phyloP scores from a whole-genome alignment of 2,888 invertebrate species.

The Torymus texanus region DNA sequence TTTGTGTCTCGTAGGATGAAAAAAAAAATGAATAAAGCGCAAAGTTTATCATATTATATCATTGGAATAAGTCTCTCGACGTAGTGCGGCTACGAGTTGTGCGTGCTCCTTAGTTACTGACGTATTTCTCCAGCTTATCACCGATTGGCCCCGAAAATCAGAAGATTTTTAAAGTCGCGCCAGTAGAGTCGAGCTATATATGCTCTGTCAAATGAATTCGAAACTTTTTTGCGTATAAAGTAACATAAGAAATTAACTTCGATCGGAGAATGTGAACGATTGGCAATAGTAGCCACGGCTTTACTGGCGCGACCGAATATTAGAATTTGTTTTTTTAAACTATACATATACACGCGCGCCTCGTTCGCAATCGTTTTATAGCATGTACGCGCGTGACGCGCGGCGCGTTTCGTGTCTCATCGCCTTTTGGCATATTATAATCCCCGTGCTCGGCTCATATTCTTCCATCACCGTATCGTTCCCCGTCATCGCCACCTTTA shows the following conservation, averaged over 20 bases:
- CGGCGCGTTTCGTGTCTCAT: constrained; percentile 6
- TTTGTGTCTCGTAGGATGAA: neutral
- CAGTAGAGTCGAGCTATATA: constrained; percentile 40
- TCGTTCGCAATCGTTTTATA: constrained; percentile 8
- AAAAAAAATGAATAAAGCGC: constrained; percentile 23
- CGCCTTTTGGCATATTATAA: neutral
- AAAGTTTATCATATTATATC: neutral
- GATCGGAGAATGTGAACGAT: neutral
- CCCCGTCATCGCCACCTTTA: neutral
- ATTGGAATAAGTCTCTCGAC: constrained; percentile 51
- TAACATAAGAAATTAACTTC: neutral
- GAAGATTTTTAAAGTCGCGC: constrained; percentile 62
- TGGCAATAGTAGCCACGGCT: constrained; percentile 21
- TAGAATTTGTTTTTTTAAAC: constrained; percentile 44
- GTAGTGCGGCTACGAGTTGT: constrained; percentile 50
- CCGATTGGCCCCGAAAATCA: constrained; percentile 71
- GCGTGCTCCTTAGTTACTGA: constrained; percentile 55
- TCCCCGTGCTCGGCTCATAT: neutral
- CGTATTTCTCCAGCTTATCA: constrained; percentile 58
- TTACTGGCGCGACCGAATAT: constrained; percentile 29
- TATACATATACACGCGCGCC: neutral
- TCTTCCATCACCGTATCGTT: neutral
- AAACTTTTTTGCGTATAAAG: too few relatives aligned
- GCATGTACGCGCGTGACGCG: neutral
- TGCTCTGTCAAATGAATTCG: too few relatives aligned